phyloP scores from a whole-genome alignment of 2,888 invertebrate genomes.

The Pyrgus malvae region DNA sequence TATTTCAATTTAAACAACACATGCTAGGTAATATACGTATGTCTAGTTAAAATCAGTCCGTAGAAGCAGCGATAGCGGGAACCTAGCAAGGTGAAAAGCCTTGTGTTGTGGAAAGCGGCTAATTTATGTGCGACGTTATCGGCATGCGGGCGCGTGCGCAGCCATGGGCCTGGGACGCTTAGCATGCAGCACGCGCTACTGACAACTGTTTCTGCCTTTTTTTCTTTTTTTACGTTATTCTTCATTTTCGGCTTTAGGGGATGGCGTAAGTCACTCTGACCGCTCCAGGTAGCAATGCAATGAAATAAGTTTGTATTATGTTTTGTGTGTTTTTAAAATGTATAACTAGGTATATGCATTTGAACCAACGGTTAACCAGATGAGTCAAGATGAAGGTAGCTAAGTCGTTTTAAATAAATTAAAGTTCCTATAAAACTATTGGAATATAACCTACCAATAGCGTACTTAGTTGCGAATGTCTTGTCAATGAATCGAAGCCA shows the following conservation, averaged over 20 bases:
- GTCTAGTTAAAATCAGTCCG: slow-evolving; percentile 16
- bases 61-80: slow-evolving; percentile 41
- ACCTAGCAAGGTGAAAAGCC: slow-evolving; percentile 53
- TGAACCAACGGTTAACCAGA: too few species aligned
- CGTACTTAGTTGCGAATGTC: too few species aligned
- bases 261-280: too few species aligned
- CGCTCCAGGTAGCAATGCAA: too few species aligned
- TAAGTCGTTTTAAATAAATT: too few species aligned
- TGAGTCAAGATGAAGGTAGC: too few species aligned
- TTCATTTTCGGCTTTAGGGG: background rate
- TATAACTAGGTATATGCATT: too few species aligned
- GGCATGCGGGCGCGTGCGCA: slow-evolving; percentile 70
- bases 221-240: slow-evolving; percentile 36
- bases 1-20: too few species aligned
- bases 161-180: slow-evolving; percentile 51
- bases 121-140: slow-evolving; percentile 78
- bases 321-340: too few species aligned
- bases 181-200: slow-evolving; percentile 69
- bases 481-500: slow-evolving; percentile 34
- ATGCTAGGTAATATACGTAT: background rate
- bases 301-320: too few species aligned
- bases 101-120: slow-evolving; percentile 71
- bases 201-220: slow-evolving; percentile 57
- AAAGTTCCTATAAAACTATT: too few species aligned
- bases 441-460: too few species aligned